Evolutionary conservation across 2,888 invertebrate genomes (phyloP).

Genomic region (Lucinisca nassula): DNA sequence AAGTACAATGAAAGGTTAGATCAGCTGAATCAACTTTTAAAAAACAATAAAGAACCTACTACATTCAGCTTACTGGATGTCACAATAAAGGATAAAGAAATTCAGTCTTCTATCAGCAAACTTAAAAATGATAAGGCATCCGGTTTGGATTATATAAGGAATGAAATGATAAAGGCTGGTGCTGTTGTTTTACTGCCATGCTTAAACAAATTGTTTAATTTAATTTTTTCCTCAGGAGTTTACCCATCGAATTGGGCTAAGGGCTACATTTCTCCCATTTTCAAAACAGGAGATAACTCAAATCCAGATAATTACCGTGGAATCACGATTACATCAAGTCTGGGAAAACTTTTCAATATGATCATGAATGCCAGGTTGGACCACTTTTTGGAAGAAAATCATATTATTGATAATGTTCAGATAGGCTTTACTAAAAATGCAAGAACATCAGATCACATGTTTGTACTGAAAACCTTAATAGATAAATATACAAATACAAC

Average conservation of each 20-base stretch:
- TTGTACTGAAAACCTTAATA: constrained; percentile 40
- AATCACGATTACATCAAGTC: constrained; percentile 16
- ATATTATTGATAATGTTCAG: constrained; percentile 28
- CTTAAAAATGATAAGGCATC: not conserved
- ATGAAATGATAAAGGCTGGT: too few relatives aligned
- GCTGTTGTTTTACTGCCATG: not conserved
- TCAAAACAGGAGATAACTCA: constrained; percentile 12
- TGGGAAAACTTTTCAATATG: constrained; percentile 45
- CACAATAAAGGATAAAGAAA: not conserved
- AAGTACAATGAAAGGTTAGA: not conserved
- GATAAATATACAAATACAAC: constrained; percentile 14
- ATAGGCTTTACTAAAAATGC: constrained; percentile 38
- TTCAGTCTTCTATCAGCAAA: not conserved
- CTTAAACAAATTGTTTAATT: constrained; percentile 31
- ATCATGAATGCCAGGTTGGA: constrained; percentile 17
- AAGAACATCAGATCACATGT: constrained; percentile 39
- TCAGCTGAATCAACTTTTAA: not conserved
- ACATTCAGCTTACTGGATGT: not conserved
- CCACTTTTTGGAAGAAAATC: constrained; percentile 13
- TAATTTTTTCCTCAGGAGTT: not conserved
- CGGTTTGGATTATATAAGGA: not conserved
- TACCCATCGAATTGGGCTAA: constrained; percentile 18
- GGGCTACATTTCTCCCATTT: not conserved
- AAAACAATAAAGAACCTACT: not conserved
- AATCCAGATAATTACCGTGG: constrained; percentile 43